Evolutionary conservation across 2,888 invertebrate genomes (phyloP), one percentile per base, ranked within the genome.

Genomic region (Agonopterix heracliana): DNA sequence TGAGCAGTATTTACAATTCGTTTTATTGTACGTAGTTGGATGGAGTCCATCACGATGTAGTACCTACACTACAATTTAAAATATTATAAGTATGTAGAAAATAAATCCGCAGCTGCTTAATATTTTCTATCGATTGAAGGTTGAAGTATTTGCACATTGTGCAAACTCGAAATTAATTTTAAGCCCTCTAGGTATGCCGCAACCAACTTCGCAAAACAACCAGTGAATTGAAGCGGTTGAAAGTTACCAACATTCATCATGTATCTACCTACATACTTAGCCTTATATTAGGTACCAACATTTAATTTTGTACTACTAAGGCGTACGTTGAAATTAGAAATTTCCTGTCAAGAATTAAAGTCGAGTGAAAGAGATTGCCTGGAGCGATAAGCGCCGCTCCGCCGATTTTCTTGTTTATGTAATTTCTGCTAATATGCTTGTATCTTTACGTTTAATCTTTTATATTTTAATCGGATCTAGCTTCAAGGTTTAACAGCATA

Each of bases 141-240:
- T 1, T 26, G 5, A 26, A 26, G 7, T 26, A 26, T 26, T 26
- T 26, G 26, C 26, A 26, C 26, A 26, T 26, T 26, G 26, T 26
- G 26, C 47, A 9, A 36, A 47, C 47, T 47, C 17, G 36, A 46
- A 46, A 35, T 47, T 26, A 35, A 43, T 47, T 46, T 14, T 35
- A 13, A 47, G 13, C 45, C 45, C 45, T 45, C 40, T 14, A 43
- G 43, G 26, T 26, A 26, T 7, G 26, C 26, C 26, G 26, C 26
- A 26, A 26, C 26, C 26, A 26, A 26, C 26, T 26, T 26, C 26
- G 14, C 42, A 42, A 47, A 36, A 47, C 35, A 36, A 34, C 13
- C 10, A 13, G 42, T 17, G n/a, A 47, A 11, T 36, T 40, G 12
- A 34, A 41, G 46, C 9, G n/a, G 13, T 46, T 14, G 26, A 34